Percentiles rank a stretch among this genome's conserved stretches.
Evolutionary conservation across 2,113 vertebrate species (phyloP).

Genomic region (Tachuris rubrigastra): DNA sequence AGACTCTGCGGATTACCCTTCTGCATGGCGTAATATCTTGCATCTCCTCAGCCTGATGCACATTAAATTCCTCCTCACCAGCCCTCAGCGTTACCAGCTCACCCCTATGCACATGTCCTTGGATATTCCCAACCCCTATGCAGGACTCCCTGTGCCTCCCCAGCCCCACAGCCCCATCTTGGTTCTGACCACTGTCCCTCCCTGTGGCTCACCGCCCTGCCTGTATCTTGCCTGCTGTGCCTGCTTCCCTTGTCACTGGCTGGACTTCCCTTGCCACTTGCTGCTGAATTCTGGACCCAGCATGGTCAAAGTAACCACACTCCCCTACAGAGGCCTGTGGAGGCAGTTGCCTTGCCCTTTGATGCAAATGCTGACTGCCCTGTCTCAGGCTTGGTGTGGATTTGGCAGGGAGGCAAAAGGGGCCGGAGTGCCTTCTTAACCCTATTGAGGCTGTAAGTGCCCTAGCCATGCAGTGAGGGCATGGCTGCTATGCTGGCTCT

Average conservation of each 20-base stretch:
- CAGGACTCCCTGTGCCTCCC: not conserved
- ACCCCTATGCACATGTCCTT: not conserved
- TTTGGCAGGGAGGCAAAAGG: not conserved
- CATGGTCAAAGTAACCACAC: not conserved
- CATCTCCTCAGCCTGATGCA: not conserved
- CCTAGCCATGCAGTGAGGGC: not conserved
- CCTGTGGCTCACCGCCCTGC: not conserved
- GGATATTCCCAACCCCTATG: fast-evolving
- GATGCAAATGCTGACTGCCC: not conserved
- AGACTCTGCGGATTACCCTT: not conserved
- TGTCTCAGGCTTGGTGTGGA: not conserved
- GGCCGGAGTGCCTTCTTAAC: not conserved
- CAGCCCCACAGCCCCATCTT: not conserved
- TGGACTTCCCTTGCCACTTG: not conserved
- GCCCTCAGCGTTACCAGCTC: not conserved
- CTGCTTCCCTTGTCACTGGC: not conserved
- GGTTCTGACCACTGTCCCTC: not conserved
- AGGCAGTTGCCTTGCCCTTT: not conserved
- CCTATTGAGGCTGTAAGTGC: fast-evolving
- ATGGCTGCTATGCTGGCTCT: not conserved
- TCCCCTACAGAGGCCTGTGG: not conserved
- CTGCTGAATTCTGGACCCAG: not conserved
- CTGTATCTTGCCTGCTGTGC: not conserved
- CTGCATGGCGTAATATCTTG: not conserved
- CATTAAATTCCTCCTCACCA: not conserved